Evolutionary conservation across 2,113 vertebrate species (phyloP).

Genomic region (Bos taurus): ARS-UCD2.0 NC_037343.1:32861501-32862000

Average conservation of each 20-base stretch:
- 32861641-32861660: background rate
- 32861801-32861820: background rate
- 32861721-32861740: background rate
- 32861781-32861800: rapidly evolving
- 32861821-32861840: background rate
- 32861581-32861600: no score
- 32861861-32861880: background rate
- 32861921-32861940: background rate
- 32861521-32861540: background rate
- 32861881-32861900: background rate
- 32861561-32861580: background rate
- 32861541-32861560: background rate
- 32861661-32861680: background rate
- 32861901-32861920: background rate
- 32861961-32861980: background rate
- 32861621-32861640: background rate
- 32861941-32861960: background rate
- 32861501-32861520: background rate
- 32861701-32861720: background rate
- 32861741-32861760: background rate
- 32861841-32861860: background rate
- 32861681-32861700: background rate
- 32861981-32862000: background rate
- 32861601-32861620: background rate
- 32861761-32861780: background rate